Evolutionary conservation across 2,797 vertebrate genomes (phyloP).

Genomic region (Alexandromys oeconomus): DNA sequence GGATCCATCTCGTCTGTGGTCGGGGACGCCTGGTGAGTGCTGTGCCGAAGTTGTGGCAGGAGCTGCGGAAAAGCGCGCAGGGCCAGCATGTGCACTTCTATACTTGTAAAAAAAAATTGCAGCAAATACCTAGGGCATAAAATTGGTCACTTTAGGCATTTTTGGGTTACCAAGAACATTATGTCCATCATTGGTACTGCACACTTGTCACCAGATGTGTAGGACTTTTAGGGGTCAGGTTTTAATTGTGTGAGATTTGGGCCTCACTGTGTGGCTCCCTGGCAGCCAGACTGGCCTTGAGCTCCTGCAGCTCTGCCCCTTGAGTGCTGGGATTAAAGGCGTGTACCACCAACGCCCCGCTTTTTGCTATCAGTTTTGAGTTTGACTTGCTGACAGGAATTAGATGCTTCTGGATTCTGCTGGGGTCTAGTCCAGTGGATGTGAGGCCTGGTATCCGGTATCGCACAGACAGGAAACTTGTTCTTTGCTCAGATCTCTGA

Average conservation of each 20-base stretch:
- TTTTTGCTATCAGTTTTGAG: neutral
- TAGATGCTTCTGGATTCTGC: accelerated
- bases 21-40: conserved; percentile 88
- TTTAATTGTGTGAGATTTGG: neutral
- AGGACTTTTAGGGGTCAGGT: neutral
- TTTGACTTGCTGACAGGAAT: too few relatives aligned
- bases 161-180: neutral
- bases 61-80: accelerated
- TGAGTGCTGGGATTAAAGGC: neutral
- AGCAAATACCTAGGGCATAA: neutral
- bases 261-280: neutral
- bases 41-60: neutral
- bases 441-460: neutral
- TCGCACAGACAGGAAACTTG: neutral
- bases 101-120: neutral
- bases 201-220: accelerated
- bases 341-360: too few relatives aligned
- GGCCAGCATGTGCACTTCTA: accelerated
- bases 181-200: accelerated
- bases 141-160: neutral
- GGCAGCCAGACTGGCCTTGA: neutral
- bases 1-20: conserved; percentile 94
- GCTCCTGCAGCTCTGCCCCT: neutral
- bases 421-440: neutral
- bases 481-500: neutral